phyloP scores from a whole-genome alignment of 1,140 invertebrate species.

The Semibalanus balanoides region DNA sequence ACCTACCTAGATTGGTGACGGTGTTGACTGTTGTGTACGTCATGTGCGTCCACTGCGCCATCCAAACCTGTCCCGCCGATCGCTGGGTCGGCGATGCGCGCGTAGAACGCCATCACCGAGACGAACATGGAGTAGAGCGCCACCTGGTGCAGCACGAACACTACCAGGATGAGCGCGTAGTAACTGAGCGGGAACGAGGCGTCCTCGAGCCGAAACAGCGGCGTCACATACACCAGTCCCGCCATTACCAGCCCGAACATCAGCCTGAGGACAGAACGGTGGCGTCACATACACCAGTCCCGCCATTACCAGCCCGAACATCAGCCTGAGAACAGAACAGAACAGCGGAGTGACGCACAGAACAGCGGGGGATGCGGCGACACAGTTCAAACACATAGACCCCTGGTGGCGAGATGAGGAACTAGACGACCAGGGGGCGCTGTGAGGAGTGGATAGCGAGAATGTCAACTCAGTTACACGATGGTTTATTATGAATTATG shows the following conservation, averaged over 20 bases:
- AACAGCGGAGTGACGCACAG: constrained; percentile 70
- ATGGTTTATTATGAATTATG: too few species aligned
- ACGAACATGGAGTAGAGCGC: constrained; percentile 64
- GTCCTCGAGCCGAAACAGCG: constrained; percentile 44
- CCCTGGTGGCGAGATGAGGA: too few species aligned
- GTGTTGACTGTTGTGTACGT: constrained; percentile 99
- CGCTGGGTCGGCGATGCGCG: constrained; percentile 71
- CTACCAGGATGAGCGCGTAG: constrained; percentile 56
- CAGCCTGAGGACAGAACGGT: constrained; percentile 51
- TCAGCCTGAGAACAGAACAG: constrained; percentile 51
- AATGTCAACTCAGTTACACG: too few species aligned
- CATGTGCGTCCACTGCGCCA: too few species aligned
- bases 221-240: constrained; percentile 68
- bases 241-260: constrained; percentile 70
- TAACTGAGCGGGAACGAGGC: constrained; percentile 59
- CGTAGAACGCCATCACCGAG: constrained; percentile 56
- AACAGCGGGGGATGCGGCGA: too few species aligned
- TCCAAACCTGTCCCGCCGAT: too few species aligned
- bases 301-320: constrained; percentile 70
- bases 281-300: constrained; percentile 73
- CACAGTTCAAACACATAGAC: too few species aligned
- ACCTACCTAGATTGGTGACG: constrained; percentile 89
- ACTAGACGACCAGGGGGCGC: too few species aligned
- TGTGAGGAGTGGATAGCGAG: too few species aligned
- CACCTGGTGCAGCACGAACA: constrained; percentile 79